Evolutionary conservation across 2,797 vertebrate genomes (phyloP), one percentile per base, ranked within the genome.

Genomic region (Tenualosa ilisha): DNA sequence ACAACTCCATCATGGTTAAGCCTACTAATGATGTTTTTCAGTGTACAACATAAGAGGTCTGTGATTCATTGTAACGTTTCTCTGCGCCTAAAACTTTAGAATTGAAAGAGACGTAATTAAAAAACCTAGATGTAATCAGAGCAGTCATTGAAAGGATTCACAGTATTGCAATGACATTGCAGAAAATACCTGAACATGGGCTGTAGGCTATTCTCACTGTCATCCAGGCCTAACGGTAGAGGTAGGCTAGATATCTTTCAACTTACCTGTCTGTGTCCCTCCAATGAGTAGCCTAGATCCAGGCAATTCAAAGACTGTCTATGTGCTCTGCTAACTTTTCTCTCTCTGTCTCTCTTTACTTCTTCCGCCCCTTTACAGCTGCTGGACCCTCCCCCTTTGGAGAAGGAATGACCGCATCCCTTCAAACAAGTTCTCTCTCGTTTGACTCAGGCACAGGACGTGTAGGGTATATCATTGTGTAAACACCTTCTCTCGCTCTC

Each of bases 401-500:
- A 93, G 92, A 94, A 94, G 93, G 93, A 96, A 95, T 95, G 94
- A 95, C 94, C 95, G 94, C 93, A 95, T 94, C 92, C 92, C 93
- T 94, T 94, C 91, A 92, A 94, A 95, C 95, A 96, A 95, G 95
- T 96, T 94, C 91, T 90, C 91, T 95, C 94, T 95, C 92, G 94
- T 94, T 93, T 90, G 90, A 93, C 92, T 94, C 92, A 91, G 86
- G 91, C 91, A 87, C 88, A 88, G 88, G 89, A 92, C 89, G 88
- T 93, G 90, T 51, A 51, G 50, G 50, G 50, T 93, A 90, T 94
- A 92, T 94, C 90, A 92, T 93, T 90, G 89, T 91, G 92, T 93
- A 95, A 94, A 95, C 92, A 94, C 89, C 91, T 82, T 83, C 90
- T 68, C 65, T 75, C 68, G 43, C 68, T 43, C 68, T 75, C 68